Percentiles rank a stretch among this genome's conserved stretches.
These are phyloP conservation scores for Nomada ruficornis DNA, from an alignment of 2,888 invertebrate species.

Conservation along the genomic window DNA sequence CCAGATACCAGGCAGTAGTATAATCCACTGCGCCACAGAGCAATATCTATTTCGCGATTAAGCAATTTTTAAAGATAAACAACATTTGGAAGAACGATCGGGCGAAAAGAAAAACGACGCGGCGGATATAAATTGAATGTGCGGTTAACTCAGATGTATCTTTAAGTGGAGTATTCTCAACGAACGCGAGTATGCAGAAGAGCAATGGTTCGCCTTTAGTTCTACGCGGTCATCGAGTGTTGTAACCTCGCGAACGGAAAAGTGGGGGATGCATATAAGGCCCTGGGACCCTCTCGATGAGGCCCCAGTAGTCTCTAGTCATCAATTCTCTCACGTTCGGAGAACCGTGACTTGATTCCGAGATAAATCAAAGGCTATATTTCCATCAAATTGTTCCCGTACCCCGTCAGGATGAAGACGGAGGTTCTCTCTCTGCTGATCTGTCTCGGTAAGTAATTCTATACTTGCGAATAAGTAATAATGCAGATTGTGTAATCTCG, in stretches of 20 bases:
- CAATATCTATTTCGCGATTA: too few species aligned
- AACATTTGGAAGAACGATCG: background rate
- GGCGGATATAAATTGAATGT: background rate
- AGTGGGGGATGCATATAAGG: slow-evolving; percentile 84
- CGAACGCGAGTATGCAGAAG: slow-evolving; percentile 63
- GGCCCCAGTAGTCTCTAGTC: slow-evolving; percentile 82
- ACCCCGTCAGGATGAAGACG: slow-evolving; percentile 78
- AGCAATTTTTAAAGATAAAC: background rate
- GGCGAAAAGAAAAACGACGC: background rate
- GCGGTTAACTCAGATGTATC: slow-evolving; percentile 32
- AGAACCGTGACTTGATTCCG: slow-evolving; percentile 54
- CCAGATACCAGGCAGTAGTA: too few species aligned
- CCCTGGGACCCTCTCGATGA: slow-evolving; percentile 77
- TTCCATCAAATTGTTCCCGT: slow-evolving; percentile 38
- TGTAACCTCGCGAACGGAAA: slow-evolving; percentile 69
- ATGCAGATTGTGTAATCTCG: too few species aligned
- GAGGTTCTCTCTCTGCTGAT: slow-evolving; percentile 76
- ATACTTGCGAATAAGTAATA: background rate
- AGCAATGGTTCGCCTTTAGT: slow-evolving; percentile 71
- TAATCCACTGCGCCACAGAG: too few species aligned
- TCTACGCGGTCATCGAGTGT: slow-evolving; percentile 68
- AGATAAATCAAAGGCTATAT: slow-evolving; percentile 28
- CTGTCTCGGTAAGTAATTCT: slow-evolving; percentile 77
- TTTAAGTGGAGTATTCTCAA: slow-evolving; percentile 14
- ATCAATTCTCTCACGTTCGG: slow-evolving; percentile 75